A percentile compares a stretch with the other conserved stretches of the same genome.
Evolutionary conservation across 2,113 vertebrate genomes (phyloP).

Genomic region (Pipa parva): DNA sequence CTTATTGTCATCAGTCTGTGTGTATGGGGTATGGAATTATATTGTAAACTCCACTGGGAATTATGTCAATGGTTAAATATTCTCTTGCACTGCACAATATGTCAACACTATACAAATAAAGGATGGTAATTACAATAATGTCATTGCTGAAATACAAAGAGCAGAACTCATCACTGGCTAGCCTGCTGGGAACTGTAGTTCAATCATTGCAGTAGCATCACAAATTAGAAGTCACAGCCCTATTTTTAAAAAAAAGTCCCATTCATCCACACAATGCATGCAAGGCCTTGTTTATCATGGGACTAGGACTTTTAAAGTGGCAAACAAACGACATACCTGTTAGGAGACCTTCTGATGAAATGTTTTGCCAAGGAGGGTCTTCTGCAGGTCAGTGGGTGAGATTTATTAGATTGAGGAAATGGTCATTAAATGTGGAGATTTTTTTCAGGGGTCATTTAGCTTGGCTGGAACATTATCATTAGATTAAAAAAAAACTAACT

Average conservation of each 20-base stretch:
- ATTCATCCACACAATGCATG: no score
- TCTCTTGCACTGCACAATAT: no score
- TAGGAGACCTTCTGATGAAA: slow-evolving; percentile 10
- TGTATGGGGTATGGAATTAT: no score
- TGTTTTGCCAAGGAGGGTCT: slow-evolving; percentile 26
- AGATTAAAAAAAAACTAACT: slow-evolving; percentile 29
- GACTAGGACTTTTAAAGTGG: neutral
- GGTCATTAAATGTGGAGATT: neutral
- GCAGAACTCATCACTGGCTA: no score
- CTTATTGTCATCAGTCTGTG: no score
- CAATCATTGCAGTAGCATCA: neutral
- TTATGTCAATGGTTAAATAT: no score
- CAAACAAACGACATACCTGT: neutral
- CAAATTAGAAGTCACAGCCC: neutral
- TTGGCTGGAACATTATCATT: slow-evolving; percentile 27
- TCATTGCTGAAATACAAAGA: no score
- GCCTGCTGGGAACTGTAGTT: neutral
- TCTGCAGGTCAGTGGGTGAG: slow-evolving; percentile 15
- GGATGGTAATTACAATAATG: no score
- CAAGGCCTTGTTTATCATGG: neutral
- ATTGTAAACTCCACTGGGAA: no score
- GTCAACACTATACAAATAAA: no score
- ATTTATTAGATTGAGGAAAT: slow-evolving; percentile 10
- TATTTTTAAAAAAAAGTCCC: neutral
- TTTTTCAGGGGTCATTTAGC: slow-evolving; percentile 20